These are phyloP conservation scores for Trochalopteron elliotii DNA, from an alignment of 2,113 vertebrate genomes.

Conservation along the genomic window DNA sequence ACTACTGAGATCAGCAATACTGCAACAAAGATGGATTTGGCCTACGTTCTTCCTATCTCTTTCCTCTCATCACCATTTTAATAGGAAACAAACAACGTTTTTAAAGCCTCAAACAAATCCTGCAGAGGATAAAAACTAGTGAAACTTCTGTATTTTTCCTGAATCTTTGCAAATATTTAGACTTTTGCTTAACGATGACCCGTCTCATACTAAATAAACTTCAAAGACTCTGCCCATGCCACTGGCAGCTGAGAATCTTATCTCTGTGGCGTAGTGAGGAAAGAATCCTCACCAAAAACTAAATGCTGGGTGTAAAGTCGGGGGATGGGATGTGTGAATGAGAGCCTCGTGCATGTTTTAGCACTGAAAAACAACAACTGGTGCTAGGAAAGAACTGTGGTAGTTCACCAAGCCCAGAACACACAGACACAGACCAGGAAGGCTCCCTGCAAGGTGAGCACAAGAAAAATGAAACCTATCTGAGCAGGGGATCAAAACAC, in stretches of 20 bases:
- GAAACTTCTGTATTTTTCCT: background rate
- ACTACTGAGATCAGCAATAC: background rate
- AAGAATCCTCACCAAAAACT: background rate
- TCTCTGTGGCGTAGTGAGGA: background rate
- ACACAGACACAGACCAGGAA: background rate
- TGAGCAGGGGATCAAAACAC: background rate
- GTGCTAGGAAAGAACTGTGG: background rate
- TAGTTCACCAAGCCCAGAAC: background rate
- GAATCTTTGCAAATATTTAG: background rate
- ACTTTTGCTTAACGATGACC: background rate
- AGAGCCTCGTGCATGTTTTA: background rate
- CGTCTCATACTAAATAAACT: background rate
- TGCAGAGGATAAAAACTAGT: background rate
- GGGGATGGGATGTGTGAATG: background rate
- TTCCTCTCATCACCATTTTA: constrained; percentile 14
- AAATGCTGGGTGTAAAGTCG: background rate
- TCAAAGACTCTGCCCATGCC: background rate
- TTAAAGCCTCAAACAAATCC: background rate
- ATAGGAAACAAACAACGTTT: background rate
- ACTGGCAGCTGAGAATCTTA: background rate
- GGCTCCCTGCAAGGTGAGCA: background rate
- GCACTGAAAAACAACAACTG: background rate
- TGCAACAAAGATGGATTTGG: background rate
- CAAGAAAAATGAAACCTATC: background rate
- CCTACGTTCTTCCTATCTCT: background rate